phyloP scores from a whole-genome alignment of 2,113 vertebrate species.

The Atractosteus spatula region DNA sequence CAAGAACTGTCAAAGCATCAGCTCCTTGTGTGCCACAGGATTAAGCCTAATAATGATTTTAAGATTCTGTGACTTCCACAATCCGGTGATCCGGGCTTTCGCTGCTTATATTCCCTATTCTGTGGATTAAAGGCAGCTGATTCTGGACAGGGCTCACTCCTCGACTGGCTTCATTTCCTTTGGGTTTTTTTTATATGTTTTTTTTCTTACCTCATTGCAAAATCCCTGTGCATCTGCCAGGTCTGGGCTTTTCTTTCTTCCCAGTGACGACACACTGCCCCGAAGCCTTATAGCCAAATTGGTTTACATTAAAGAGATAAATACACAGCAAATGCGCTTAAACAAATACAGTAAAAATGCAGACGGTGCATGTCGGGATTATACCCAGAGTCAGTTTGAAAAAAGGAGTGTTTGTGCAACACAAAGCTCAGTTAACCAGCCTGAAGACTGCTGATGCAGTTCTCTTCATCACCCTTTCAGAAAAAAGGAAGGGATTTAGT shows the following conservation, averaged over 20 bases:
- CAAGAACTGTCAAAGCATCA: neutral
- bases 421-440: conserved; percentile 15
- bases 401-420: conserved; percentile 23
- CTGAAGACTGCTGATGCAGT: conserved; percentile 27
- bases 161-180: conserved; percentile 2
- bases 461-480: conserved; percentile 11
- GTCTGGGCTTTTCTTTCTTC: conserved; percentile 15
- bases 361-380: conserved; percentile 26
- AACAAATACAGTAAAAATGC: conserved; percentile 25
- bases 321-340: conserved; percentile 29
- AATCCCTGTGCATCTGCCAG: conserved; percentile 5
- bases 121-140: conserved; percentile 9
- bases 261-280: conserved; percentile 1
- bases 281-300: conserved; percentile 24
- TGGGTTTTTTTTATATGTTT: conserved; percentile 8
- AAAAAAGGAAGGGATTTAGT: conserved; percentile 17
- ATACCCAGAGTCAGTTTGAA: conserved; percentile 18
- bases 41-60: conserved; percentile 13
- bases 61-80: neutral
- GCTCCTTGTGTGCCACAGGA: neutral
- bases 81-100: neutral
- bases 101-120: neutral
- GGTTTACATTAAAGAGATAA: conserved; percentile 31
- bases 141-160: neutral
- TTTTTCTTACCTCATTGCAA: neutral